Evolutionary conservation across 2,113 vertebrate genomes (phyloP), one percentile per base, ranked within the genome.

Genomic region (Nasalis larvatus): DNA sequence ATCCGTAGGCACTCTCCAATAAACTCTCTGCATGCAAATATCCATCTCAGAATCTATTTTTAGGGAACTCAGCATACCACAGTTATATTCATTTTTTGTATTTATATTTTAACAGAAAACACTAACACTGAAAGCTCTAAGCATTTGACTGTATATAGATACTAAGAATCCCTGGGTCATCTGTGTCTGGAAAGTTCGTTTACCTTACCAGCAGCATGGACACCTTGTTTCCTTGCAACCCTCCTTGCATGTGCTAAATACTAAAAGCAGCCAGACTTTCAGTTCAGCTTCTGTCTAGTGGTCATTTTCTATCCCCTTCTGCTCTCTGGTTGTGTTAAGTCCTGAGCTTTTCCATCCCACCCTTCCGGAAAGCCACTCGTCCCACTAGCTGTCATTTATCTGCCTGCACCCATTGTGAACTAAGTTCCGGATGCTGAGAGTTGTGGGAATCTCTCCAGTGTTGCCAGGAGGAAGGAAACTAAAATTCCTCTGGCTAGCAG

Each of bases 351-450:
- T 63, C 73, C 35, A 63, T 74, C 40, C 54, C 58, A 68, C 92
- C 73, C 73, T 96, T 96, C 89, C 83, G 71, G 94, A 80, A 93
- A 97, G 92, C 49, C 73, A 66, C 32, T 25, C 17, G 60, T 92
- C 71, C 81, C 45, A 73, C 68, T 56, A 81, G 83, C 42, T 95
- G 69, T 82, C 88, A 86, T 60, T 76, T 95, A 14, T 80, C 88
- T 88, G 58, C 76, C 49, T 96, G 81, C 63, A 88, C 71, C 35
- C 56, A 87, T 9, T 69, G 49, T 85, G 63, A 92, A 81, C 69
- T 85, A 87, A 77, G 73, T 91, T 95, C 86, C 86, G 93, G 85
- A 92, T 94, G 86, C 58, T 76, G n/a, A 83, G 25, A 91, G 17
- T 42, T 94, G 89, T 94, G 76, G 32, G 45, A 93, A 74, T 56